Evolutionary conservation across 35 echinoderm and acorn worm genomes (phyloP).

Genomic region (Heliocidaris tuberculata): DNA sequence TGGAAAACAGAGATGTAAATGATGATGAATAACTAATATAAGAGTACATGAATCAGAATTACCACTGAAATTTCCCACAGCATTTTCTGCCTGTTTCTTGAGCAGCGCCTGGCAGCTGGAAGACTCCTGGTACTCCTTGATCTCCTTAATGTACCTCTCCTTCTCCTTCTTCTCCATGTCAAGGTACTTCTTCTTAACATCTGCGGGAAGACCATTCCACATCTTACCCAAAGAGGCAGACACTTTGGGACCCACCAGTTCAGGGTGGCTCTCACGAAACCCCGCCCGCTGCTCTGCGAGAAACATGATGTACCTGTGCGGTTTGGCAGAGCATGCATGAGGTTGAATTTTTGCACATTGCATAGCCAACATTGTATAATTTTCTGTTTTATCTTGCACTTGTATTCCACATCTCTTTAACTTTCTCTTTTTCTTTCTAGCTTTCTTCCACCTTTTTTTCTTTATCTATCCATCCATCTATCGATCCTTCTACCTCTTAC

Average conservation of each 20-base stretch:
- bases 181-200: constrained; percentile 8
- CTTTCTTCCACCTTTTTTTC: no score
- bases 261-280: background rate
- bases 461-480: no score
- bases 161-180: constrained; percentile 25
- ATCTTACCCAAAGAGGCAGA: background rate
- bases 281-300: background rate
- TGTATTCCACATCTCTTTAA: no score
- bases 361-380: no score
- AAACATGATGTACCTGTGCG: constrained; percentile 23
- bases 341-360: no score
- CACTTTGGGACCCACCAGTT: background rate
- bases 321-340: background rate
- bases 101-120: constrained; percentile 27
- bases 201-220: background rate
- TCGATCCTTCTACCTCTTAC: no score
- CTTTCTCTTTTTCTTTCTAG: no score
- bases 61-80: background rate
- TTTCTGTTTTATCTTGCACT: no score
- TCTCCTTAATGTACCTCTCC: constrained; percentile 24
- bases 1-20: no score
- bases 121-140: constrained; percentile 32
- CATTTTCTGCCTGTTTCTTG: constrained; percentile 12
- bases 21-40: no score
- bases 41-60: background rate